Base-by-base conservation (phyloP, 1,140 invertebrate species). In the Drosophila nigrodunni region DNA sequence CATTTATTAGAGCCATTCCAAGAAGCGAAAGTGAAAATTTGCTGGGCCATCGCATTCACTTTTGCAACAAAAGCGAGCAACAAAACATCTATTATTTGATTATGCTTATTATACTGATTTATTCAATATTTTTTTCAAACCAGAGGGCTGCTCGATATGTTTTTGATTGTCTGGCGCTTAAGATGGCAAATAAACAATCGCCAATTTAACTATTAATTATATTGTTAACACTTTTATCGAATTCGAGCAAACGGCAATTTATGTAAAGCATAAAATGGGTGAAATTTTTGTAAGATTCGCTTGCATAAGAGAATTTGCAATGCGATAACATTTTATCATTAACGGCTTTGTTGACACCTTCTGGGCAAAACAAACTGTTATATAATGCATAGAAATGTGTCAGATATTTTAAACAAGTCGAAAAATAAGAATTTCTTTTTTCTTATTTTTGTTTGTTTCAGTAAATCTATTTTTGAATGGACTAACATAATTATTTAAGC, bases 21-120 rank as follows among this genome's bases (percentile, higher is more conserved):
- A 41, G 9, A 13, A 7, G 72, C 66, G 73, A 75, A 75, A 75
- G 73, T 72, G 68, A 62, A 75, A 71, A 71, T 44, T 64, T 30
- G 37, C 39, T 15, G 15, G 15, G 5, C 25, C 7, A 37, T 37
- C 21, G 69, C 73, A 64, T 75, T 75, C 73, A 71, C 73, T 75
- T 75, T 75, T 74, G 37, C 37, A 6, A 30, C 25, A 30, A 55
- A 49, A 21, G 15, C 34, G n/a, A 55, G 13, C 30, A 60, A 54
- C 41, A 37, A 52, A 35, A n/a, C 44, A 37, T 47, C 49, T 68
- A 50, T 47, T 68, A 37, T 47, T 34, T 52, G 35, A 8, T 30
- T 60, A 54, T 64, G 49, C 41, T 50, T 60, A 47, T 13, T 37
- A 21, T 46, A 30, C n/a, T 68, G 37, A 41, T 50, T 52, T 60